Conservation (phyloP, 2,797 vertebrate species). For the Chiroxiphia lanceolata region DNA sequence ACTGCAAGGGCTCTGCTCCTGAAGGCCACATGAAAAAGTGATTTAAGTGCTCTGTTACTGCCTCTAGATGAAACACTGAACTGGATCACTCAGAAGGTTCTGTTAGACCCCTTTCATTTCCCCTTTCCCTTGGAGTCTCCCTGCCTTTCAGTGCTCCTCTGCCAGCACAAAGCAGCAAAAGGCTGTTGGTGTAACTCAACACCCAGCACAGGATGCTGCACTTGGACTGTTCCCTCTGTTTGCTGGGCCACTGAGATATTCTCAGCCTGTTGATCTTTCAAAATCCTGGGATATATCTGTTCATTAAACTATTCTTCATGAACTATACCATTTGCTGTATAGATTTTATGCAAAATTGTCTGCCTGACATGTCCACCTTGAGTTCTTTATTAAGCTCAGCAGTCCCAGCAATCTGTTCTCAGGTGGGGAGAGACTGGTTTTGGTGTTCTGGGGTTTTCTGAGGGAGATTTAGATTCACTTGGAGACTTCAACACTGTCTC, state of each 20-base stretch:
- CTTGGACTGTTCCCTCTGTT: accelerated
- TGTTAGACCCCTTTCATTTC: neutral
- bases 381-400: neutral
- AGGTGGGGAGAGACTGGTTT: neutral
- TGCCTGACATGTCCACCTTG: accelerated
- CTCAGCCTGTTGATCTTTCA: neutral
- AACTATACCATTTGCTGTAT: neutral
- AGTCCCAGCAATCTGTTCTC: neutral
- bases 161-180: neutral
- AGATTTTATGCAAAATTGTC: neutral
- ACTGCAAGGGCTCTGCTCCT: neutral
- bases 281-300: neutral
- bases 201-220: neutral
- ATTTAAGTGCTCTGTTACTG: neutral
- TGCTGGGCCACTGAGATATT: neutral
- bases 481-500: neutral
- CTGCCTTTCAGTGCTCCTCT: neutral
- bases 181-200: neutral
- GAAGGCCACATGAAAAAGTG: neutral
- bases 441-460: neutral
- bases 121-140: neutral
- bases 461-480: conserved; percentile 24
- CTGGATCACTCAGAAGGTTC: neutral
- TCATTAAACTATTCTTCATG: neutral
- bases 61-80: neutral